These are phyloP conservation scores for Zygogramma bicolorata DNA, from an alignment of 2,888 invertebrate species.

Conservation along the genomic window DNA sequence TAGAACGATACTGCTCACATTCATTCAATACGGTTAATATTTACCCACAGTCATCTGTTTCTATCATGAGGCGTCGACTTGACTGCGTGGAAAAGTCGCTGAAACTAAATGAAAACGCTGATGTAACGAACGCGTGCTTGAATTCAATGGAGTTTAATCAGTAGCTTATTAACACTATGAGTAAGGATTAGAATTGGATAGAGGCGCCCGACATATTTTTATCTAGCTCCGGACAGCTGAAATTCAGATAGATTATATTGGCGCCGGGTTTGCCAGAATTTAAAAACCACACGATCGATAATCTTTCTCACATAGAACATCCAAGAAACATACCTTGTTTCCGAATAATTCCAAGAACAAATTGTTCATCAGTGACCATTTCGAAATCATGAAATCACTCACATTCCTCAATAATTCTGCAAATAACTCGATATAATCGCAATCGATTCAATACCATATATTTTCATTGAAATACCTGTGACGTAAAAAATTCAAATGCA, in stretches of 20 bases:
- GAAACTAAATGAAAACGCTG: not conserved
- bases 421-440: too few species aligned
- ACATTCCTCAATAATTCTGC: too few species aligned
- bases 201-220: not conserved
- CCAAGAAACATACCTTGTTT: too few species aligned
- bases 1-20: not conserved
- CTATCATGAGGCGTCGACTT: not conserved
- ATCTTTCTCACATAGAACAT: too few species aligned
- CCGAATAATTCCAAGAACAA: too few species aligned
- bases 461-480: too few species aligned
- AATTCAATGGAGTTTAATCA: not conserved
- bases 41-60: not conserved
- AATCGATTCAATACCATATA: too few species aligned
- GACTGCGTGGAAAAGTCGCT: not conserved
- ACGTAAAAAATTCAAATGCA: too few species aligned
- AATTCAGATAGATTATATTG: not conserved
- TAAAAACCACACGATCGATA: too few species aligned
- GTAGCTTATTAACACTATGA: not conserved
- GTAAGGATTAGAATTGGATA: not conserved
- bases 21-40: not conserved
- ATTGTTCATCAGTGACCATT: too few species aligned
- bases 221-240: not conserved
- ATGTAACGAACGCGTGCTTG: not conserved
- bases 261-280: too few species aligned
- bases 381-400: too few species aligned